Evolutionary conservation across 2,797 vertebrate species (phyloP), one percentile per base, ranked within the genome.

Genomic region (Schizopygopsis pylzovi): DNA sequence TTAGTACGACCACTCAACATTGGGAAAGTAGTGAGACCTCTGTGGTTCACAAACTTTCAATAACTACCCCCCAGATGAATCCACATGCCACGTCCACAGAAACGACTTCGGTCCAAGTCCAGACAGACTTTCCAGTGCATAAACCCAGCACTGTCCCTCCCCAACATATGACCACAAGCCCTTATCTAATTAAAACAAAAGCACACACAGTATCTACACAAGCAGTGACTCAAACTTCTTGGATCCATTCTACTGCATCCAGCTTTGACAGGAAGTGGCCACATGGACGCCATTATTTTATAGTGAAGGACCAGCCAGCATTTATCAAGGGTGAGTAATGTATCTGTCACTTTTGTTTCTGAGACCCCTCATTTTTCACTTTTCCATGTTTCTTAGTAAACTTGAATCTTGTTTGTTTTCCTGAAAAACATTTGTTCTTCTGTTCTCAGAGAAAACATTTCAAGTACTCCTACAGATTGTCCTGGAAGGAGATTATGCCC

Each of bases 391-490:
- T 59, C 33, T 41, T 1, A 41, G 65, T 1, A 20, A 28, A 47
- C 7, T 33, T 82, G 28, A 70, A 83, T 37, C 79, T 67, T 73
- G 56, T 76, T 75, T 67, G 52, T 49, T 68, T 81, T 65, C 10
- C 33, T 56, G 12, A 39, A 39, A 52, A 41, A 54, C 16, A 18
- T 59, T 67, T 20, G 61, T 56, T 87, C 16, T 82, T 54, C 6
- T 87, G 65, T 85, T 70, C 68, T 86, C 84, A 96, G 96, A 90
- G 76, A 91, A 94, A 85, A 93, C 88, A 0, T 82, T 96, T 52
- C 90, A 95, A 90, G 87, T 96, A 87, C 93, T 96, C 86, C 89
- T 96, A 86, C 95, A 95, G 91, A 92, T 96, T 1, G 65, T 94
- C 33, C 88, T 96, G 13, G 94, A 94, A 49, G 92, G 92, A 4